Evolutionary conservation across 2,888 invertebrate species (phyloP).

Genomic region (Aleiodes leptofemur): DNA sequence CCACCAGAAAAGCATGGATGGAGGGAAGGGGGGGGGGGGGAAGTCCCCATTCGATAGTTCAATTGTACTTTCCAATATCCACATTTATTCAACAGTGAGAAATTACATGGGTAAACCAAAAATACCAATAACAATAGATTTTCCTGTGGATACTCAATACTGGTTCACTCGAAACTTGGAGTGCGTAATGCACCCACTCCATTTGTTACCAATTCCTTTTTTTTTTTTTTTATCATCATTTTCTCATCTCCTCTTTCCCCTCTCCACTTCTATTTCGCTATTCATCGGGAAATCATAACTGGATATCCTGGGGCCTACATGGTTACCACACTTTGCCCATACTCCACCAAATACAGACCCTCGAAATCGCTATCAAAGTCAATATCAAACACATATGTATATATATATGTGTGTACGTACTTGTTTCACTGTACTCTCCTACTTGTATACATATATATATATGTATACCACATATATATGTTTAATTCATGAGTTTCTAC

Average conservation of each 20-base stretch:
- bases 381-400: slow-evolving; percentile 14
- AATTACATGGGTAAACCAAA: slow-evolving; percentile 13
- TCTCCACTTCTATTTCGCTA: neutral
- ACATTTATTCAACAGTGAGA: slow-evolving; percentile 4
- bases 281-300: slow-evolving; percentile 21
- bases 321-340: neutral
- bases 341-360: slow-evolving; percentile 6
- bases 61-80: neutral
- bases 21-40: no score
- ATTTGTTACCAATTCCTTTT: neutral
- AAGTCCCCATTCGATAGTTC: no score
- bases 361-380: slow-evolving; percentile 28
- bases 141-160: slow-evolving; percentile 12
- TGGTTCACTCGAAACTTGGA: slow-evolving; percentile 8
- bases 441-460: slow-evolving; percentile 12
- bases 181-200: neutral
- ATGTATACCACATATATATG: slow-evolving; percentile 11
- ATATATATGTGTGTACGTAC: neutral
- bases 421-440: neutral
- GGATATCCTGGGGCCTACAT: slow-evolving; percentile 6
- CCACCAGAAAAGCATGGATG: no score
- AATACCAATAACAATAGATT: slow-evolving; percentile 9
- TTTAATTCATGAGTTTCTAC: slow-evolving; percentile 41
- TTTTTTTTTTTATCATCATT: neutral
- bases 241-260: neutral